Evolutionary conservation across 2,797 vertebrate genomes (phyloP).

Genomic region (Labroides dimidiatus): DNA sequence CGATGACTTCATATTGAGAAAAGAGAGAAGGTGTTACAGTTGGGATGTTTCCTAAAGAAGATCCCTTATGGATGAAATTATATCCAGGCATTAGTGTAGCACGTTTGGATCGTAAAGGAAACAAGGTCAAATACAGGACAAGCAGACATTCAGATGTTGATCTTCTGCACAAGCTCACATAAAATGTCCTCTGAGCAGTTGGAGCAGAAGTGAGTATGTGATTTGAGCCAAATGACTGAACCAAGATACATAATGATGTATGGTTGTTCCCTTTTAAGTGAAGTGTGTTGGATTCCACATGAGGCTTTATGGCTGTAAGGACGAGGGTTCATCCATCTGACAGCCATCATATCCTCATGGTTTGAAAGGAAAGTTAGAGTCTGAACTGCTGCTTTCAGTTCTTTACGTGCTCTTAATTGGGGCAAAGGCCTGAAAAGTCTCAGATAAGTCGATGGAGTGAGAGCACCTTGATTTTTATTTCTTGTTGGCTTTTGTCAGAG

Average conservation of each 20-base stretch:
- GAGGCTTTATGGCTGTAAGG: slow-evolving; percentile 8
- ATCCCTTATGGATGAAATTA: slow-evolving; percentile 20
- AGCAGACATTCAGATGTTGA: slow-evolving; percentile 25
- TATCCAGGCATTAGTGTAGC: not conserved
- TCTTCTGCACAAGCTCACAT: not conserved
- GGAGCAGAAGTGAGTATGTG: not conserved
- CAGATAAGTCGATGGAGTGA: not conserved
- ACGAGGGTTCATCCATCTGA: not conserved
- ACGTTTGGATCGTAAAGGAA: slow-evolving; percentile 9
- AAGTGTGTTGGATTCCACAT: slow-evolving; percentile 1
- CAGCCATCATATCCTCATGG: not conserved
- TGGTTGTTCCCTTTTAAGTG: slow-evolving; percentile 3
- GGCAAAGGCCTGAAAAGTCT: not conserved
- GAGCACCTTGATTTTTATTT: not conserved
- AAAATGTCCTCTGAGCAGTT: not conserved
- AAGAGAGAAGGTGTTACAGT: slow-evolving; percentile 43
- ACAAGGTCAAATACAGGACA: not conserved
- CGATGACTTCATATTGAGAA: slow-evolving; percentile 29
- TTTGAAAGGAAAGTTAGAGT: not conserved
- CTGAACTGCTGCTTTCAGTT: not conserved
- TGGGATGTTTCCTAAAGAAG: slow-evolving; percentile 1
- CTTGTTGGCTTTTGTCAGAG: not conserved
- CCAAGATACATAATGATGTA: not conserved
- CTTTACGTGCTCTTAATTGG: not conserved
- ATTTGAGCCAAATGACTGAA: slow-evolving; percentile 7